A percentile compares a stretch with the other conserved stretches of the same genome.
Conservation (phyloP, 2,113 vertebrate species). For the Amphilophus citrinellus region DNA sequence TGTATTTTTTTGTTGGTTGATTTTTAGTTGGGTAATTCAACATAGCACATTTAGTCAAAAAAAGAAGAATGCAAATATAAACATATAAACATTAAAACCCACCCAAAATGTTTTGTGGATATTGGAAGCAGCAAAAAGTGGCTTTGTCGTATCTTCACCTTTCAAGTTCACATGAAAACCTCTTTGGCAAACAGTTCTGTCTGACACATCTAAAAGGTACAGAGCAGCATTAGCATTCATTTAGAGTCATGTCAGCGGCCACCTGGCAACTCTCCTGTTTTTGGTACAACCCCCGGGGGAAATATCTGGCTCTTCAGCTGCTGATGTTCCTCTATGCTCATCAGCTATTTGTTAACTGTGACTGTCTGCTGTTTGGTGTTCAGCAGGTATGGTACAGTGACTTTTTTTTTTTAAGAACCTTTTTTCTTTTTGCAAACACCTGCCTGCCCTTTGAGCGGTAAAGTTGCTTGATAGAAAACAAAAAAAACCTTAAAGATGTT, state of each 20-base stretch:
- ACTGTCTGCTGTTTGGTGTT: not conserved
- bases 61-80: not conserved
- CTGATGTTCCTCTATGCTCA: not conserved
- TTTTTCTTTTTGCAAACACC: not conserved
- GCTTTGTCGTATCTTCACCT: not conserved
- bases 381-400: not conserved
- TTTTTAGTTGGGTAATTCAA: not conserved
- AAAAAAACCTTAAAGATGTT: not conserved
- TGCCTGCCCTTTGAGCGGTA: not conserved
- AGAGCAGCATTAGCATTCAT: slow-evolving; percentile 5
- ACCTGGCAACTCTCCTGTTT: not conserved
- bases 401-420: not conserved
- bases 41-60: not conserved
- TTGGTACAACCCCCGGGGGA: not conserved
- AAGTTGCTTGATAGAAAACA: not conserved
- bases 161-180: not conserved
- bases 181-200: not conserved
- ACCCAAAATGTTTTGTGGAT: not conserved
- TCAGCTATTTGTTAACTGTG: not conserved
- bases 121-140: not conserved
- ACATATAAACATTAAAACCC: not conserved
- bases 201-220: not conserved
- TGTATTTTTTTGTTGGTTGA: not conserved
- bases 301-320: slow-evolving; percentile 18
- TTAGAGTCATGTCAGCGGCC: not conserved